Evolutionary conservation across 2,888 invertebrate species (phyloP).

Genomic region (Steromphala cineraria): DNA sequence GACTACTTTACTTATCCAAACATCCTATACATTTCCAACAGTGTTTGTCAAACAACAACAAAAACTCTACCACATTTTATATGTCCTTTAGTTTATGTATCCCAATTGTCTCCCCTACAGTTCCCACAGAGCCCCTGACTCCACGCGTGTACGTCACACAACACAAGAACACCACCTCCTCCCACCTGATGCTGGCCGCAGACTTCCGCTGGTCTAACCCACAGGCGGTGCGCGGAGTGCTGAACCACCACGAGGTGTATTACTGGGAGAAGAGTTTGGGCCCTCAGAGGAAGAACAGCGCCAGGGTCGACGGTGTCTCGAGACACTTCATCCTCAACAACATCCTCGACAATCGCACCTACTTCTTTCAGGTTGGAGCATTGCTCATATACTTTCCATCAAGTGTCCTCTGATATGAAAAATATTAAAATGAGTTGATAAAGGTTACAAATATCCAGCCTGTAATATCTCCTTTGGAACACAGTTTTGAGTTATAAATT

Average conservation of each 20-base stretch:
- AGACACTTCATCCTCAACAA: conserved; percentile 60
- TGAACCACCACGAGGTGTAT: conserved; percentile 83
- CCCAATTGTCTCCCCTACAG: conserved; percentile 66
- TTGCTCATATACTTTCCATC: no score
- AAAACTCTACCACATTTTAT: no score
- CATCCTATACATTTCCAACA: no score
- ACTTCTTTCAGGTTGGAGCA: conserved; percentile 57
- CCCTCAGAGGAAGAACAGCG: conserved; percentile 27
- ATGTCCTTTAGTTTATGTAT: no score
- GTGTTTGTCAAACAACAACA: no score
- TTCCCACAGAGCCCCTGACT: conserved; percentile 85
- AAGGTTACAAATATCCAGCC: no score
- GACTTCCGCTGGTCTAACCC: conserved; percentile 90
- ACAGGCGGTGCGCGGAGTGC: conserved; percentile 83
- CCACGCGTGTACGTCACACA: conserved; percentile 85
- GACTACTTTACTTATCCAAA: no score
- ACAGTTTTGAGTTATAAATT: no score
- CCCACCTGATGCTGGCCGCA: conserved; percentile 76
- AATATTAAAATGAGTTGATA: no score
- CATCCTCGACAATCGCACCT: conserved; percentile 54
- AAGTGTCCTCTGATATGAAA: no score
- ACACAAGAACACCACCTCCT: conserved; percentile 59
- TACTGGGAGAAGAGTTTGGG: conserved; percentile 50
- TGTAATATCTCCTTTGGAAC: no score
- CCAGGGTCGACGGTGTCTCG: conserved; percentile 44